Evolutionary conservation across 2,113 vertebrate species (phyloP).

Genomic region (Phrynosoma platyrhinos): DNA sequence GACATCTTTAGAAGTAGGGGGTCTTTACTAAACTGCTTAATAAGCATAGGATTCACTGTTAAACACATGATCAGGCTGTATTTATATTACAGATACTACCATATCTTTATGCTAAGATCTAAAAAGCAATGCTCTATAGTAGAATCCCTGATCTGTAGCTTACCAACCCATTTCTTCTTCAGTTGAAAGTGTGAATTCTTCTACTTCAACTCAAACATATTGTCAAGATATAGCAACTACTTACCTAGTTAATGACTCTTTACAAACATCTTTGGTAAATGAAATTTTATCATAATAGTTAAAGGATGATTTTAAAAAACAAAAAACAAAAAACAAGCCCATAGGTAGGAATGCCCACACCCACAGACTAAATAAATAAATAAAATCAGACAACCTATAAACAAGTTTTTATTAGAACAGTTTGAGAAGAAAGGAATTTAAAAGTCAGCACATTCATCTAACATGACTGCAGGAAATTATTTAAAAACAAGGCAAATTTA

Average conservation of each 20-base stretch:
- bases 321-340: conserved; percentile 21
- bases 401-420: conserved; percentile 31
- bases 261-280: not conserved
- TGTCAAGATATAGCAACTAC: not conserved
- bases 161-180: not conserved
- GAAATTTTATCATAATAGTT: conserved; percentile 14
- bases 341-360: not conserved
- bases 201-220: not conserved
- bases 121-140: not conserved
- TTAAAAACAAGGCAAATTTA: conserved; percentile 48
- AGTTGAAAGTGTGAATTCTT: not conserved
- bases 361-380: not conserved
- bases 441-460: conserved; percentile 35
- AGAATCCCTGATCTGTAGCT: not conserved
- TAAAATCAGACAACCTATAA: not conserved
- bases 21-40: not conserved
- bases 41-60: not conserved
- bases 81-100: not conserved
- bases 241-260: not conserved
- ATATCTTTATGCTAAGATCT: not conserved
- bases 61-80: not conserved
- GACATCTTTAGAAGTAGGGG: not conserved
- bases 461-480: conserved; percentile 26
- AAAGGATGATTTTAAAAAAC: not conserved
- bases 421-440: conserved; percentile 22